Evolutionary conservation across 2,888 invertebrate genomes (phyloP).

Genomic region (Micropterix aruncella): DNA sequence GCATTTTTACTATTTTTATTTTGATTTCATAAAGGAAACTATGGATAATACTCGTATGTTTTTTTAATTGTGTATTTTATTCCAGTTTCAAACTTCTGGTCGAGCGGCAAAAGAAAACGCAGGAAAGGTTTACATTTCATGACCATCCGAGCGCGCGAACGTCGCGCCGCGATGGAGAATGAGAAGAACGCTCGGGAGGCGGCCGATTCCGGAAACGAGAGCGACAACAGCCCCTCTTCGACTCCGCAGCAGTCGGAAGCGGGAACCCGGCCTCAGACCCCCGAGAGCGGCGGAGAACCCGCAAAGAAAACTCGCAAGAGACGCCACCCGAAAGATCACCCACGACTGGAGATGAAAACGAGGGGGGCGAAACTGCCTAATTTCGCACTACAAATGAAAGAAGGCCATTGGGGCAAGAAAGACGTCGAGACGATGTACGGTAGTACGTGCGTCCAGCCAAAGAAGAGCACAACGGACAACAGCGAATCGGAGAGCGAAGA

Average conservation of each 20-base stretch:
- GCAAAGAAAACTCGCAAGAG: conserved; percentile 18
- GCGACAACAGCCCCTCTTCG: conserved; percentile 30
- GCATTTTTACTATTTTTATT: no score
- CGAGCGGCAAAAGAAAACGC: conserved; percentile 21
- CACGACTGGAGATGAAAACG: conserved; percentile 37
- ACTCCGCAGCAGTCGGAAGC: conserved; percentile 26
- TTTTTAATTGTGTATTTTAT: not conserved
- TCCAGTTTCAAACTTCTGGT: conserved; percentile 20
- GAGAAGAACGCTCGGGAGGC: conserved; percentile 35
- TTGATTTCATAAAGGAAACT: no score
- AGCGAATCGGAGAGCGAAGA: conserved; percentile 32
- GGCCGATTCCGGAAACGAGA: conserved; percentile 24
- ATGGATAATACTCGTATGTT: no score
- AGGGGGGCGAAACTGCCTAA: conserved; percentile 49
- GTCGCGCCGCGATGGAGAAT: conserved; percentile 27
- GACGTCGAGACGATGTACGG: conserved; percentile 32
- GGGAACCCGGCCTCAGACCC: conserved; percentile 29
- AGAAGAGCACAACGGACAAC: conserved; percentile 23
- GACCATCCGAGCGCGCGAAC: conserved; percentile 21
- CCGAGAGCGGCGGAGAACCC: conserved; percentile 20
- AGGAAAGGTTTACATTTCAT: conserved; percentile 15
- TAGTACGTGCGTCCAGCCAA: conserved; percentile 21
- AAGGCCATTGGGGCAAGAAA: conserved; percentile 35
- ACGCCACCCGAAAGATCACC: conserved; percentile 20
- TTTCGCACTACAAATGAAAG: conserved; percentile 37